Percentiles rank a stretch among this genome's conserved stretches.
phyloP scores from a whole-genome alignment of 2,113 vertebrate species.

The Perca schrenkii region DNA sequence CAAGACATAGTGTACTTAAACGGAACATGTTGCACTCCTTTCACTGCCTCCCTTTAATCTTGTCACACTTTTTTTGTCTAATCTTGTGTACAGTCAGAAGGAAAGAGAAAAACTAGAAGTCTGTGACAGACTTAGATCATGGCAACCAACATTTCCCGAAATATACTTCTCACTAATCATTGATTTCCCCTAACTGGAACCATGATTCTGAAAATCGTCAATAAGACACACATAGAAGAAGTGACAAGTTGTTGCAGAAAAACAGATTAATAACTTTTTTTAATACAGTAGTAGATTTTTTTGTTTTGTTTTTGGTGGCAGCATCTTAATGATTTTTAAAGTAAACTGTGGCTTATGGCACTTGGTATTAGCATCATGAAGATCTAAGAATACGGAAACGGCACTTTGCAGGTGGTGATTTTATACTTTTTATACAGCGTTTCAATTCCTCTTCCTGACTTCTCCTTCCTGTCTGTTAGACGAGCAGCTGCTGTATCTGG shows the following conservation, averaged over 20 bases:
- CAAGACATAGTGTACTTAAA: neutral
- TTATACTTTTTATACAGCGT: neutral
- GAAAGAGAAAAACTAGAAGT: neutral
- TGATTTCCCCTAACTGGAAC: neutral
- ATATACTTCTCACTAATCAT: neutral
- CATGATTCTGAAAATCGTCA: constrained; percentile 12
- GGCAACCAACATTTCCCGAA: neutral
- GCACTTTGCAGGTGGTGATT: neutral
- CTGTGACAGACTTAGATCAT: neutral
- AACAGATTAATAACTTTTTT: neutral
- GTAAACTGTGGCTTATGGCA: neutral
- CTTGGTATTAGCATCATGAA: neutral
- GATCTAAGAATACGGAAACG: neutral
- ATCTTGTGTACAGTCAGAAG: neutral
- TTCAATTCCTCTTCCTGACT: constrained; percentile 9
- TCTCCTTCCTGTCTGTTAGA: constrained; percentile 77
- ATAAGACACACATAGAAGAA: neutral
- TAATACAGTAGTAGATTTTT: neutral
- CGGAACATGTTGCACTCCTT: neutral
- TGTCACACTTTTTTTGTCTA: neutral
- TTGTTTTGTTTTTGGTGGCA: neutral
- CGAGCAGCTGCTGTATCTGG: constrained; percentile 92
- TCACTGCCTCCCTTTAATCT: neutral
- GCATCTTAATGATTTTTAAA: neutral
- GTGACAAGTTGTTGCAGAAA: neutral